These are phyloP conservation scores for Latheticus oryzae DNA, from an alignment of 2,888 invertebrate species.

Conservation along the genomic window DNA sequence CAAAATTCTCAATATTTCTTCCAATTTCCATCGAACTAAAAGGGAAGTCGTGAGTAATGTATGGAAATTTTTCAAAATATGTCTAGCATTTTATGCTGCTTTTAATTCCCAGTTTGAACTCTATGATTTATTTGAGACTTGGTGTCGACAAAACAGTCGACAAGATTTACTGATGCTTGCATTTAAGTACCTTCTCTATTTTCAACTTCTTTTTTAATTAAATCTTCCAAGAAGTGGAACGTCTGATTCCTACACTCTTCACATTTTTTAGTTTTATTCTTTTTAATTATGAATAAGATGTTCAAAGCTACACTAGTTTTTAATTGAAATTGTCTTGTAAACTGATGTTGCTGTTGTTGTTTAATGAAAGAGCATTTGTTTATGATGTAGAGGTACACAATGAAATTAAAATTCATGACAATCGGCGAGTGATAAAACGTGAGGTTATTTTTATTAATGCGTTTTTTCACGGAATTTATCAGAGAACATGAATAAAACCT, in stretches of 20 bases:
- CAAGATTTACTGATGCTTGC: conserved; percentile 21
- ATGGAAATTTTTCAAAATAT: too few relatives aligned
- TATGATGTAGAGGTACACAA: neutral
- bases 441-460: too few relatives aligned
- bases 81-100: too few relatives aligned
- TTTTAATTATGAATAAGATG: conserved; percentile 4
- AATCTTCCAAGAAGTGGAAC: conserved; percentile 3
- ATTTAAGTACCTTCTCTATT: conserved; percentile 8
- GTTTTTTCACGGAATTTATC: too few relatives aligned
- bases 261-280: conserved; percentile 11
- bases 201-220: conserved; percentile 23
- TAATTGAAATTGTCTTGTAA: conserved; percentile 7
- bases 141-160: conserved; percentile 21
- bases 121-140: conserved; percentile 13
- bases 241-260: conserved; percentile 14
- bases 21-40: too few relatives aligned
- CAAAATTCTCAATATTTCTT: too few relatives aligned
- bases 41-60: too few relatives aligned
- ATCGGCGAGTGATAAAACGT: too few relatives aligned
- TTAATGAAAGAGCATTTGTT: too few relatives aligned
- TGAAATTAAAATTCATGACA: neutral
- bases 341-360: neutral
- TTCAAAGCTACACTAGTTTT: conserved; percentile 2
- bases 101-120: conserved; percentile 18
- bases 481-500: too few relatives aligned